Evolutionary conservation across 1,140 invertebrate species (phyloP).

Genomic region (Penaeus japonicus): DNA sequence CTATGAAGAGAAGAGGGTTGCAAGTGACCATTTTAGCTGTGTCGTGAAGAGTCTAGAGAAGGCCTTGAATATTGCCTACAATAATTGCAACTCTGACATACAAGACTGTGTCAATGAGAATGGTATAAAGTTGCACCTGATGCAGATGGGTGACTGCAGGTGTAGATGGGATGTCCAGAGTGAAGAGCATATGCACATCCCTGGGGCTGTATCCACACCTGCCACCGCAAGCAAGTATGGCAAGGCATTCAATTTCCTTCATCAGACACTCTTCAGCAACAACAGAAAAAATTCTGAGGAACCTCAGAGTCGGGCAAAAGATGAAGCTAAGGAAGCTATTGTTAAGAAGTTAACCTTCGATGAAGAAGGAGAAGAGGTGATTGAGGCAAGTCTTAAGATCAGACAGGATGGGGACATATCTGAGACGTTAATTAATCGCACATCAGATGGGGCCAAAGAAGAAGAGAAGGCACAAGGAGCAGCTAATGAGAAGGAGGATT

Average conservation of each 20-base stretch:
- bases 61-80: slow-evolving; percentile 20
- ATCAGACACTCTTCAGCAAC: slow-evolving; percentile 11
- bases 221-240: background rate
- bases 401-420: background rate
- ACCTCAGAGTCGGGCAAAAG: background rate
- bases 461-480: background rate
- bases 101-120: background rate
- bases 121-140: background rate
- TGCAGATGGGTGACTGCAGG: slow-evolving; percentile 25
- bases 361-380: background rate
- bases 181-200: background rate
- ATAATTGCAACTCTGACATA: background rate
- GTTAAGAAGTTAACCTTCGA: background rate
- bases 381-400: background rate
- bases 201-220: background rate
- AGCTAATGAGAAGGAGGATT: too few relatives aligned
- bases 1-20: background rate
- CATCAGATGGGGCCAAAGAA: background rate
- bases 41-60: slow-evolving; percentile 34
- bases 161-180: background rate
- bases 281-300: background rate
- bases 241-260: slow-evolving; percentile 28
- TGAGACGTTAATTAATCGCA: background rate
- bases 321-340: background rate
- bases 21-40: slow-evolving; percentile 21